Evolutionary conservation across 1,140 invertebrate genomes (phyloP).

Genomic region (Cherax quadricarinatus): DNA sequence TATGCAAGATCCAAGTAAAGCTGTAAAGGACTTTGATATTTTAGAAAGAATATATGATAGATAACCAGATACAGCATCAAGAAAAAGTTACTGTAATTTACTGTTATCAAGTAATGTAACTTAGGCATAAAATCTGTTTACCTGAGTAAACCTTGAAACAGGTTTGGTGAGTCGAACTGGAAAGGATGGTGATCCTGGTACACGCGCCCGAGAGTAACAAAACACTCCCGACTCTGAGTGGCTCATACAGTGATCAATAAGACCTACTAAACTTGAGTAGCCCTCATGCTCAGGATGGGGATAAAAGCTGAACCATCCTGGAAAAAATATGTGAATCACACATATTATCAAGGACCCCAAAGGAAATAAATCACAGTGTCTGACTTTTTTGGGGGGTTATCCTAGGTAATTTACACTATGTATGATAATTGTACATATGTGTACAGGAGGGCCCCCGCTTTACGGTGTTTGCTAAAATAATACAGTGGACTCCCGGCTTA

Average conservation of each 20-base stretch:
- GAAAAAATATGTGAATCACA: not conserved
- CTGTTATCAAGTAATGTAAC: too few relatives aligned
- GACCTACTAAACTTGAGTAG: conserved; percentile 83
- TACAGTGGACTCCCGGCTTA: too few relatives aligned
- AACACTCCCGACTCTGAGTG: conserved; percentile 84
- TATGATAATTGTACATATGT: too few relatives aligned
- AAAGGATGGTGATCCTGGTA: conserved; percentile 83
- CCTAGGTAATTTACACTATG: too few relatives aligned
- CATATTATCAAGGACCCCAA: not conserved
- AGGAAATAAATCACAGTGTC: too few relatives aligned
- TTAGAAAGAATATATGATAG: too few relatives aligned
- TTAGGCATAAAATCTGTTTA: not conserved
- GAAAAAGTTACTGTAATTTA: too few relatives aligned
- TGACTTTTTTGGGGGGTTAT: too few relatives aligned
- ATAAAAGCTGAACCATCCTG: conserved; percentile 83
- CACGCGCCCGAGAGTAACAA: conserved; percentile 84
- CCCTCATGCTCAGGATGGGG: conserved; percentile 82
- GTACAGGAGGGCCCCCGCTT: not conserved
- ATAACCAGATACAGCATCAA: too few relatives aligned
- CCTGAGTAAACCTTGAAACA: conserved; percentile 79
- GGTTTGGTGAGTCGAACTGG: conserved; percentile 87
- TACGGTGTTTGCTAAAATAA: not conserved
- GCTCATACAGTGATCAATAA: conserved; percentile 85
- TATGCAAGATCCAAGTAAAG: too few relatives aligned
- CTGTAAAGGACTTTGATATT: too few relatives aligned